phyloP scores from a whole-genome alignment of 2,113 vertebrate genomes.

The Alectura lathami region DNA sequence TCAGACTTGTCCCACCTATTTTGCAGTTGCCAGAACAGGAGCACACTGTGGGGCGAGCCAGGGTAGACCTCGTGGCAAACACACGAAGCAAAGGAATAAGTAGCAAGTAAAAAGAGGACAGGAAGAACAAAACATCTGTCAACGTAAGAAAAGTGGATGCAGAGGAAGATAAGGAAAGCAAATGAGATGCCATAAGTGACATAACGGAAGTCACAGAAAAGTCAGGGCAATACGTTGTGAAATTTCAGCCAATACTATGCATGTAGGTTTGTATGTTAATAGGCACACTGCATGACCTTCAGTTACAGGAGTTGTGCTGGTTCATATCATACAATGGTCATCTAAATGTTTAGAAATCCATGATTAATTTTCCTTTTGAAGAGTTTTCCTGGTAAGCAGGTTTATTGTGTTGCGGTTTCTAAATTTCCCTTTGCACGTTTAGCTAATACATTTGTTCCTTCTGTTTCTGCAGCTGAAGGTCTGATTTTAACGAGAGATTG shows the following conservation, averaged over 20 bases:
- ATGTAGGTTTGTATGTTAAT: neutral
- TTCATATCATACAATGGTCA: neutral
- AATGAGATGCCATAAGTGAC: neutral
- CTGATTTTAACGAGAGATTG: constrained; percentile 9
- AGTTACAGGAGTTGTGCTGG: neutral
- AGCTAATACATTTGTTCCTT: neutral
- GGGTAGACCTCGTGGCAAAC: neutral
- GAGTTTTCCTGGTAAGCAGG: neutral
- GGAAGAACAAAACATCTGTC: neutral
- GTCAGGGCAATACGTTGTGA: neutral
- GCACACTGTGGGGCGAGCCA: neutral
- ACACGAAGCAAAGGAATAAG: neutral
- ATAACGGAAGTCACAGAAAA: neutral
- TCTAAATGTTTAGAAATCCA: neutral
- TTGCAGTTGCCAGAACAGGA: neutral
- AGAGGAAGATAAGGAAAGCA: neutral
- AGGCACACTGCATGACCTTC: neutral
- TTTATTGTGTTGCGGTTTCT: neutral
- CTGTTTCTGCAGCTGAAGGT: neutral
- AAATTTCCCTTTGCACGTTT: neutral
- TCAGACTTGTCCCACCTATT: neutral
- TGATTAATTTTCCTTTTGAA: constrained; percentile 6
- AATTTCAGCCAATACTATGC: neutral
- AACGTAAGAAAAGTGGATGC: neutral
- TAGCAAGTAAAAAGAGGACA: neutral